phyloP scores from a whole-genome alignment of 2,888 invertebrate species.

The Argyresthia albistria region DNA sequence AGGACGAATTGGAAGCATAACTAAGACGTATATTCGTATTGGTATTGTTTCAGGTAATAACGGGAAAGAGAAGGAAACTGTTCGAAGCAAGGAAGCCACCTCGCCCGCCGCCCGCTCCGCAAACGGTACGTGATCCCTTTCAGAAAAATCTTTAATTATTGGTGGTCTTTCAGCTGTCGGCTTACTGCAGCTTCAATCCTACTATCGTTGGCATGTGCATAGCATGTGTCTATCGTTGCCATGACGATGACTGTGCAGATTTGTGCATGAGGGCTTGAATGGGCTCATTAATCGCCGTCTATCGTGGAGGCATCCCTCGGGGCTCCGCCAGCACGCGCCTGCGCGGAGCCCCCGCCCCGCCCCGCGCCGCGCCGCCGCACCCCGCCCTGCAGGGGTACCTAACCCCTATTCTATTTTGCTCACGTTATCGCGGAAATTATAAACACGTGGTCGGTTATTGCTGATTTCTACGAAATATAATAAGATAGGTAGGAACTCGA shows the following conservation, averaged over 20 bases:
- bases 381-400: constrained; percentile 44
- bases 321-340: constrained; percentile 31
- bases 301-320: constrained; percentile 21
- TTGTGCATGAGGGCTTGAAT: constrained; percentile 43
- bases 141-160: neutral
- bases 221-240: constrained; percentile 30
- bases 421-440: constrained; percentile 61
- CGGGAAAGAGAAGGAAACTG: constrained; percentile 76
- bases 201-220: too few relatives aligned
- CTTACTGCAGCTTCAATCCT: neutral
- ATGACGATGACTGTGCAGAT: constrained; percentile 36
- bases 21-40: too few relatives aligned
- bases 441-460: constrained; percentile 10
- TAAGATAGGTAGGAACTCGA: too few relatives aligned
- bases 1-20: too few relatives aligned
- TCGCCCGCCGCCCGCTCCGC: constrained; percentile 78
- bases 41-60: constrained; percentile 78
- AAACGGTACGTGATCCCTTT: constrained; percentile 63
- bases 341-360: constrained; percentile 22
- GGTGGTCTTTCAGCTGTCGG: constrained; percentile 1
- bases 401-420: constrained; percentile 37
- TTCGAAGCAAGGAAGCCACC: constrained; percentile 79
- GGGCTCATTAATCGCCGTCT: constrained; percentile 48
- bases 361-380: constrained; percentile 14
- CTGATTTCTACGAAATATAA: too few relatives aligned